Evolutionary conservation across 2,888 invertebrate species (phyloP), one percentile per base, ranked within the genome.

Genomic region (Amaurobius ferox): DNA sequence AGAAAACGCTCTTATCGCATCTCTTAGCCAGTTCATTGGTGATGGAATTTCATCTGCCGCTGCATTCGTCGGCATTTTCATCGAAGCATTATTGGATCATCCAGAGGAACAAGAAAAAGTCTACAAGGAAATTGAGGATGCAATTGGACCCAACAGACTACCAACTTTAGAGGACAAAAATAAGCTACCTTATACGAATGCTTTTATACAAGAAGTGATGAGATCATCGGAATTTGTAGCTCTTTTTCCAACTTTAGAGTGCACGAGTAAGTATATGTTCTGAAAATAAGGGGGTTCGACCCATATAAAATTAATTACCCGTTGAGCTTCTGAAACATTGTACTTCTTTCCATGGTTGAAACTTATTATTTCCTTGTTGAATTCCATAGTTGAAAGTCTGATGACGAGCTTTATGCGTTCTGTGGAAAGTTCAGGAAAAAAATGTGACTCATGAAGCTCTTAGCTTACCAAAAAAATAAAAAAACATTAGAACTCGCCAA

Each of bases 221-320:
- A 61, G 68, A 28, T 39, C 28, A 28, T 16, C 55, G 7, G 78
- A 78, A 26, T 55, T 68, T 13, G 32, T 68, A 1, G 26, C 68
- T 9, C 0, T 61, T 26, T 55, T 78, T 13, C 78, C 68, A 0
- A 32, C n/a, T n/a, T 26, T 68, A 11, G 78, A 48, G 32, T 78
- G 78, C 35, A 68, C 68, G 13, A 67, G 78, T 78, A n/a, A 78
- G 78, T 78, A n/a, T n/a, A n/a, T n/a, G n/a, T n/a, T n/a, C n/a
- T n/a, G n/a, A n/a, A n/a, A n/a, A n/a, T n/a, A n/a, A n/a, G n/a
- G n/a, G n/a, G n/a, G n/a, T n/a, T n/a, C n/a, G n/a, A n/a, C n/a
- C n/a, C n/a, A n/a, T n/a, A n/a, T n/a, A n/a, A n/a, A n/a, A n/a
- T n/a, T n/a, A n/a, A n/a, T n/a, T n/a, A n/a, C n/a, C n/a, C n/a